Evolutionary conservation across 2,797 vertebrate species (phyloP).

Genomic region (Heterohyrax brucei): DNA sequence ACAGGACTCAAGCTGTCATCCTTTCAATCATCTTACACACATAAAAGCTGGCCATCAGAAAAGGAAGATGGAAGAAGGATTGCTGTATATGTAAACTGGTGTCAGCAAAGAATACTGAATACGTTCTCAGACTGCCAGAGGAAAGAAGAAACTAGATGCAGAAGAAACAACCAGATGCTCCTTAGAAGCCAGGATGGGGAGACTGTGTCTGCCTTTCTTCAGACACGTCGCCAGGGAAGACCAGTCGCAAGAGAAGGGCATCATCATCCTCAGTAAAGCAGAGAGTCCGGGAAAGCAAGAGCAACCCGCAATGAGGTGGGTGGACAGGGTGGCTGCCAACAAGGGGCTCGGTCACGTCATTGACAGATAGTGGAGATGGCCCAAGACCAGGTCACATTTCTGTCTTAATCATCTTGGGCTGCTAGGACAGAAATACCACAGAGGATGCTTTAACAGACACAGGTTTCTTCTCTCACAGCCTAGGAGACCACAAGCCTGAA

Average conservation of each 20-base stretch:
- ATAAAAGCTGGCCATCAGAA: neutral
- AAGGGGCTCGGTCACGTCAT: neutral
- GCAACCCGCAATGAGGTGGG: neutral
- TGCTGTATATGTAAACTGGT: neutral
- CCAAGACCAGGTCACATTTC: neutral
- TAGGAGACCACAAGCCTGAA: too few relatives aligned
- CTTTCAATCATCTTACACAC: neutral
- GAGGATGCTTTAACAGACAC: too few relatives aligned
- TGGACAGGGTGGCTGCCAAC: neutral
- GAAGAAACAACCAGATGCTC: neutral
- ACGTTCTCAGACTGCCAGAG: neutral
- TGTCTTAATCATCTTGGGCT: too few relatives aligned
- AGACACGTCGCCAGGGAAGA: neutral
- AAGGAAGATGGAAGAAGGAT: neutral
- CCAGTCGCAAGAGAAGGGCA: neutral
- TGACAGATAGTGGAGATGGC: neutral
- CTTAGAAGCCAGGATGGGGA: neutral
- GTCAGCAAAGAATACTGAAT: neutral
- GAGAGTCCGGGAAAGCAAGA: neutral
- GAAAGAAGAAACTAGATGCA: neutral
- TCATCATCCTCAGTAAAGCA: too few relatives aligned
- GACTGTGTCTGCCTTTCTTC: neutral
- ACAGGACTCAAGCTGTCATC: neutral
- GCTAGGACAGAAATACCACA: too few relatives aligned
- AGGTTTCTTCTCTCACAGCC: too few relatives aligned